Percentiles rank a stretch among this genome's conserved stretches.
Evolutionary conservation across 2,113 vertebrate species (phyloP).

Genomic region (Micronisus gabar): DNA sequence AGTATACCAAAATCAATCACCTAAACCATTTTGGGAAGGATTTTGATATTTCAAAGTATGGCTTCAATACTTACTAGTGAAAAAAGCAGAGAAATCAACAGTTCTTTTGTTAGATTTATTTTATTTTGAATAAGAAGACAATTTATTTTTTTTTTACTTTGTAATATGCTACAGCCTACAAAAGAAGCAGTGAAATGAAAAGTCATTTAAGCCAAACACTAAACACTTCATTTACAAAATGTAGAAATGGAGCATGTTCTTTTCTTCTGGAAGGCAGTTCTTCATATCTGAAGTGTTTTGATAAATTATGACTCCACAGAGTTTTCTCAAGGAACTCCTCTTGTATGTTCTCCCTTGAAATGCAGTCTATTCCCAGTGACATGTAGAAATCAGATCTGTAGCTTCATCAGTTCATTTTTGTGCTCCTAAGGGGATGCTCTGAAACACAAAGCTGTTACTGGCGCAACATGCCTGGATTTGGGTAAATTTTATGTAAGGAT

Average conservation of each 20-base stretch:
- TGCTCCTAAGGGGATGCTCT: neutral
- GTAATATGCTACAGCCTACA: neutral
- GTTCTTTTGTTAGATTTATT: neutral
- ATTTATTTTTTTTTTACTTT: neutral
- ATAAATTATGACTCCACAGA: neutral
- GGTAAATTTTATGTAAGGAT: neutral
- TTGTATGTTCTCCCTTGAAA: neutral
- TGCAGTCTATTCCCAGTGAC: neutral
- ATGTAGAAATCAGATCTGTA: neutral
- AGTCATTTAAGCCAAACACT: neutral
- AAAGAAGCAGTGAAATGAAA: neutral
- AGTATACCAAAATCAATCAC: neutral
- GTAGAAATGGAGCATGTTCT: neutral
- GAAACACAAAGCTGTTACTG: neutral
- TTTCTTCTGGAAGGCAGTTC: neutral
- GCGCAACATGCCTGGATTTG: neutral
- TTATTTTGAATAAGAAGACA: neutral
- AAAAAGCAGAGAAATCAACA: neutral
- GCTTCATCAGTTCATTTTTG: neutral
- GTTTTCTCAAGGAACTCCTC: neutral
- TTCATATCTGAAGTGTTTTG: neutral
- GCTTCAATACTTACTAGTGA: neutral
- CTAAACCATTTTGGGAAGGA: neutral
- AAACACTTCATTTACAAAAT: neutral
- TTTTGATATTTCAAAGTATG: neutral